Conservation (phyloP, 2,113 vertebrate species). For the Pampusana beccarii region DNA sequence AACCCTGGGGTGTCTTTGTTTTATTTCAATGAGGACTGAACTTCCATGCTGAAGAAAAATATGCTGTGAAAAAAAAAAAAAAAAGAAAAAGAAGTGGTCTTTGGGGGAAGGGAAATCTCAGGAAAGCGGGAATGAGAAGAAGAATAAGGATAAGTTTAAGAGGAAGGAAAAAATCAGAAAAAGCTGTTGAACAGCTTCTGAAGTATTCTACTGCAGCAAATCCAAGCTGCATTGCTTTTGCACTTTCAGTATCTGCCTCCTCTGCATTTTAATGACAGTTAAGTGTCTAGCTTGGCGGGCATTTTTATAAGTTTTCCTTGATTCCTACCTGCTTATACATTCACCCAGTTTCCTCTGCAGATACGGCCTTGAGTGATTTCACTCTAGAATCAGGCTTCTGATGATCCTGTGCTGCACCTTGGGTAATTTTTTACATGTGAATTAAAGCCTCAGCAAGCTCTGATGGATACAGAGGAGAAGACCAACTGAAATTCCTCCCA, state of each 20-base stretch:
- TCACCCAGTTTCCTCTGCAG: not conserved
- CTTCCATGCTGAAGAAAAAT: not conserved
- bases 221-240: not conserved
- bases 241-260: not conserved
- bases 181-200: not conserved
- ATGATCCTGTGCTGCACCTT: not conserved
- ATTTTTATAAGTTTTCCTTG: not conserved
- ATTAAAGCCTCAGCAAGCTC: not conserved
- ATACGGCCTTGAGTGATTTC: not conserved
- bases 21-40: constrained; percentile 8
- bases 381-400: not conserved
- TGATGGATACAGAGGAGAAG: not conserved
- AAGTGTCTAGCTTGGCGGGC: not conserved
- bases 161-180: not conserved
- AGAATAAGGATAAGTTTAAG: not conserved
- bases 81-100: not conserved
- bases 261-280: not conserved
- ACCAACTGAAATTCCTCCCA: not conserved
- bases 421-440: not conserved
- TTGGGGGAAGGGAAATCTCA: not conserved
- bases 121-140: not conserved
- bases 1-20: not conserved
- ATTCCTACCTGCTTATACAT: not conserved
- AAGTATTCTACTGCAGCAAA: not conserved
- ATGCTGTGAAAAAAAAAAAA: not conserved